These are phyloP conservation scores for Anneissia japonica DNA, from an alignment of 35 echinoderm and acorn worm genomes.

Conservation along the genomic window DNA sequence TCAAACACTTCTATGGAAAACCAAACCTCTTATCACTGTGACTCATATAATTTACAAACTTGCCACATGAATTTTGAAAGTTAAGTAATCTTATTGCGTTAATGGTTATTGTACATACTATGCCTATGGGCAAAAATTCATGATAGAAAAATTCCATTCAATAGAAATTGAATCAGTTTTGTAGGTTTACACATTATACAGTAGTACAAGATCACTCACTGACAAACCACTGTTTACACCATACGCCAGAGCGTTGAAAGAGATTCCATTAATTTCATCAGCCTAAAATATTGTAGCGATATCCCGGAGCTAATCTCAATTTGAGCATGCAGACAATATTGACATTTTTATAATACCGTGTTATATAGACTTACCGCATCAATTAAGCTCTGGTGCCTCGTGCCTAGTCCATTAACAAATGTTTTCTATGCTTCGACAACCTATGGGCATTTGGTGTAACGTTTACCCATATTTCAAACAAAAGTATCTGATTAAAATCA, in stretches of 20 bases:
- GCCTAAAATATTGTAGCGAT: neutral
- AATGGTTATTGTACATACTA: too few species aligned
- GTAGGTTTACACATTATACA: neutral
- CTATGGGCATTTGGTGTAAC: neutral
- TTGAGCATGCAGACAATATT: neutral
- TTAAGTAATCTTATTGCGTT: too few species aligned
- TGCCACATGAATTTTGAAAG: too few species aligned
- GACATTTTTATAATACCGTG: neutral
- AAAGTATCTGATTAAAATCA: neutral
- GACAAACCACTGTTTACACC: neutral
- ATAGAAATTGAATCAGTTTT: neutral
- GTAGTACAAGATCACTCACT: neutral
- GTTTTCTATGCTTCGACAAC: neutral
- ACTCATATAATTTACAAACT: too few species aligned
- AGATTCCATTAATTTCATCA: neutral
- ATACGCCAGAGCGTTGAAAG: neutral
- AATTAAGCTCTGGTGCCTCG: neutral
- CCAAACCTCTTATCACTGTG: too few species aligned
- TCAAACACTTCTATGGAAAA: too few species aligned
- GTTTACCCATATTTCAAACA: neutral
- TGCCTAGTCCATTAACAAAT: neutral
- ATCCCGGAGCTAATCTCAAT: neutral
- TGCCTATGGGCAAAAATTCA: neutral
- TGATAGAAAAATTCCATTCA: neutral
- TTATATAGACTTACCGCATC: neutral